Percentiles rank a stretch among this genome's conserved stretches.
These are phyloP conservation scores for Lasioglossum lativentre DNA, from an alignment of 2,888 invertebrate species.

Conservation along the genomic window DNA sequence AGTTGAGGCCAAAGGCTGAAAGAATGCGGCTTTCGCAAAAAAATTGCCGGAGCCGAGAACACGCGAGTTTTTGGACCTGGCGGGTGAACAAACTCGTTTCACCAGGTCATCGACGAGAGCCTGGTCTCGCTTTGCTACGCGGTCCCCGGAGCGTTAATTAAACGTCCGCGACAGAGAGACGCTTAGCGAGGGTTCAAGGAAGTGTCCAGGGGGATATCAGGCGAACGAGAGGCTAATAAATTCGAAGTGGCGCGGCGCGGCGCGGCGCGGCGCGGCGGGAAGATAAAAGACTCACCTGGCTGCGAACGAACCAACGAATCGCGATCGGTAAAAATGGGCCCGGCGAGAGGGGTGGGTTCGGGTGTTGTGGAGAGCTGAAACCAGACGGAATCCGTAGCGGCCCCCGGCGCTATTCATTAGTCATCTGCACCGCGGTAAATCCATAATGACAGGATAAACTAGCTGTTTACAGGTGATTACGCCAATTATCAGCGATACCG, in stretches of 20 bases:
- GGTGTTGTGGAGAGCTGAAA: not conserved
- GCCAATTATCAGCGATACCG: conserved; percentile 72
- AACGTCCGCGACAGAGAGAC: not conserved
- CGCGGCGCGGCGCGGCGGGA: not conserved
- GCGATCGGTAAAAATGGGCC: not conserved
- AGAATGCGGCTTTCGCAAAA: not conserved
- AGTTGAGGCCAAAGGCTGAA: no score
- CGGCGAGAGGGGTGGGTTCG: not conserved
- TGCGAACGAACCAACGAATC: conserved; percentile 33
- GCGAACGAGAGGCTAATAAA: conserved; percentile 33
- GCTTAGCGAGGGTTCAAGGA: not conserved
- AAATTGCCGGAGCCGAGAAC: not conserved
- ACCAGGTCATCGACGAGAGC: not conserved
- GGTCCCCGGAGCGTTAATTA: conserved; percentile 1
- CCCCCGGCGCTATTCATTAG: conserved; percentile 66
- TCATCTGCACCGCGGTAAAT: conserved; percentile 63
- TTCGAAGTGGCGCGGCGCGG: not conserved
- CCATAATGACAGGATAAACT: conserved; percentile 70
- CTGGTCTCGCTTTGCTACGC: not conserved
- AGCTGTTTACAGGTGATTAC: conserved; percentile 71
- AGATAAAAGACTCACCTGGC: conserved; percentile 23
- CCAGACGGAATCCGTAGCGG: conserved; percentile 40
- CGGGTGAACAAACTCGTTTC: not conserved
- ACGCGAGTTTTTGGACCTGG: not conserved
- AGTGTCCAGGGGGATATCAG: conserved; percentile 11